Evolutionary conservation across 2,113 vertebrate genomes (phyloP), one percentile per base, ranked within the genome.

Genomic region (Thymallus thymallus): DNA sequence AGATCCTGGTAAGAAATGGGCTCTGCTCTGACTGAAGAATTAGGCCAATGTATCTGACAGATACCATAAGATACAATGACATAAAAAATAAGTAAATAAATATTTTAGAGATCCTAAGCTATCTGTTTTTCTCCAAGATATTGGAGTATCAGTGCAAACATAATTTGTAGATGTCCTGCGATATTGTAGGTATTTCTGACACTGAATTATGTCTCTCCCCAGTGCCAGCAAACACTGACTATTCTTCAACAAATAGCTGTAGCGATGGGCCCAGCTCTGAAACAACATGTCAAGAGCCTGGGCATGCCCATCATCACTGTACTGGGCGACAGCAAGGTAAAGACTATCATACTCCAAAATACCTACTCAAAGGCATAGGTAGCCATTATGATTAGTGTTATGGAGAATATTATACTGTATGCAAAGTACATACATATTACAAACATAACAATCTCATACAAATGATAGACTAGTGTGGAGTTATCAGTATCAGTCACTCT

Each of bases 261-360:
- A 35, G 94, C 97, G 14, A 96, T 99, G 93, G 97, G 98, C 72
- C 94, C 95, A 55, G 96, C 94, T 76, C 92, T 99, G 68, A 98
- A 94, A 81, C 96, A 97, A 16, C 94, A 99, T 3, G 92, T 99
- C 35, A 99, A 95, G 91, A 87, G 89, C n/a, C 80, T 98, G 78
- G 97, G 97, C 1, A 93, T 98, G 72, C 92, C 96, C 20, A 80
- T 98, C 26, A 94, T 98, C 83, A 97, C 96, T 2, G 96, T 98
- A 30, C 92, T 99, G 68, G 98, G 98, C 74, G 98, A 99, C 75
- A 97, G 97, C 90, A 99, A 99, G 96, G 98, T 99, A 92, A 18
- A 3, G 51, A 56, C 41, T 61, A n/a, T 32, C 1, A 48, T 2
- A n/a, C 46, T 32, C 46, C 29, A 69, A 26, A 68, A 14, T 41